A percentile compares a stretch with the other conserved stretches of the same genome.
phyloP scores from a whole-genome alignment of 2,113 vertebrate species.

The Sturnira hondurensis region DNA sequence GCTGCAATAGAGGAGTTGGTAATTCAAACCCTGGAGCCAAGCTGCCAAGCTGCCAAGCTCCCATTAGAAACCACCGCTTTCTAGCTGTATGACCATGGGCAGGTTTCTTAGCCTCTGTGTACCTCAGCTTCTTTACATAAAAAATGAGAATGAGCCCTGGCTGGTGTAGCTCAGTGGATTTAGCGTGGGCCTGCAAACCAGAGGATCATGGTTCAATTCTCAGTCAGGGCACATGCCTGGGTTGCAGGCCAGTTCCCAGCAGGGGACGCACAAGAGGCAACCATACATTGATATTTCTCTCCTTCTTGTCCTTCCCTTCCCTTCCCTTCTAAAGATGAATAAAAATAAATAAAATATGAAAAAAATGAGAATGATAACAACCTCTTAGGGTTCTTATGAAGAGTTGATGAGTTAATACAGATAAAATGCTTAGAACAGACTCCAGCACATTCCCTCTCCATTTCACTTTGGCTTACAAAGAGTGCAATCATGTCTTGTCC shows the following conservation, averaged over 20 bases:
- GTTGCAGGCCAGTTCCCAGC: too few species aligned
- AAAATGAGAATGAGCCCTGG: not conserved
- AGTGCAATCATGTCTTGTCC: not conserved
- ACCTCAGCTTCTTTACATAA: not conserved
- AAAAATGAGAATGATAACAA: not conserved
- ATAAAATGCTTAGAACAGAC: constrained; percentile 27
- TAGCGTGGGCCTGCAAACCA: too few species aligned
- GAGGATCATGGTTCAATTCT: too few species aligned
- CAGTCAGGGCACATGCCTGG: too few species aligned
- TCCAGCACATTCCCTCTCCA: not conserved
- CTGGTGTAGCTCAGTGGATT: too few species aligned
- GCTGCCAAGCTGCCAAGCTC: not conserved
- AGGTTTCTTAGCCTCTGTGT: not conserved
- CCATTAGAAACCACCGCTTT: not conserved
- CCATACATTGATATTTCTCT: too few species aligned
- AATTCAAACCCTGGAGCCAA: not conserved
- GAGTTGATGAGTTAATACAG: not conserved
- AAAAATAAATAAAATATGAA: not conserved
- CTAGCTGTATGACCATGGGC: not conserved
- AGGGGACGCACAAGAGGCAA: too few species aligned
- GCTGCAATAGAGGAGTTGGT: not conserved
- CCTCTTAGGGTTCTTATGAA: not conserved
- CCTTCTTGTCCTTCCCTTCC: too few species aligned
- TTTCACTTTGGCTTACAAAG: not conserved
- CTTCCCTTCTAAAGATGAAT: too few species aligned